Base-by-base conservation (phyloP, 2,888 invertebrate species). In the Thyatira batis region DNA sequence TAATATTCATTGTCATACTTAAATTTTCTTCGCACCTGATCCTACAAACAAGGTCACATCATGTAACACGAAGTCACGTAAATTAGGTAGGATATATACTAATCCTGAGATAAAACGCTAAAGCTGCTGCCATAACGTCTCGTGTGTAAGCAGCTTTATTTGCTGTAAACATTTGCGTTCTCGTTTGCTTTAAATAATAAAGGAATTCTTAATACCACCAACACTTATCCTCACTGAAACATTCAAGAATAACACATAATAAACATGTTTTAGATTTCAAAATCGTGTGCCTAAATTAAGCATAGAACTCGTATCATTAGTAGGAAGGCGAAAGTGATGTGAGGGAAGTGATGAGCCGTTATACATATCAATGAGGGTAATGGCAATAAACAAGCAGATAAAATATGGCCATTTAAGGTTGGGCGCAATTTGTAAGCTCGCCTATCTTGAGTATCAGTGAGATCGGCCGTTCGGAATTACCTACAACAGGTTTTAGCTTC, bases 401-500 rank as follows among this genome's bases (percentile, higher is more conserved):
- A 90, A 84, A 86, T 88, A 88, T 87, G 75, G 76, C 82, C 80
- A 76, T 84, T 87, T 87, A 85, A 86, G 86, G 86, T 82, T 78
- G 82, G 84, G 82, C 80, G 85, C 88, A 89, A 90, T 90, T 89
- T 88, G 87, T 86, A 84, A 80, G 80, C 78, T 76, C 75, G 78
- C 79, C 82, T 85, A 85, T 87, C 85, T 84, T 77, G 76, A 83
- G 83, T 79, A 81, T 84, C 80, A 80, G 74, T 74, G 77, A 84
- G 85, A 89, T 86, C 84, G 81, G 68, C 71, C 67, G 78, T 72
- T 71, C 69, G 63, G 81, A 84, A 89, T 86, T 86, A 87, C 85
- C 84, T 83, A 89, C 90, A 89, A 86, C 87, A 88, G 88, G 88
- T 89, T 89, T 87, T 89, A 86, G 85, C 81, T 79, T 70, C 76